phyloP scores from a whole-genome alignment of 2,113 vertebrate genomes.

The Polyodon spathula region DNA sequence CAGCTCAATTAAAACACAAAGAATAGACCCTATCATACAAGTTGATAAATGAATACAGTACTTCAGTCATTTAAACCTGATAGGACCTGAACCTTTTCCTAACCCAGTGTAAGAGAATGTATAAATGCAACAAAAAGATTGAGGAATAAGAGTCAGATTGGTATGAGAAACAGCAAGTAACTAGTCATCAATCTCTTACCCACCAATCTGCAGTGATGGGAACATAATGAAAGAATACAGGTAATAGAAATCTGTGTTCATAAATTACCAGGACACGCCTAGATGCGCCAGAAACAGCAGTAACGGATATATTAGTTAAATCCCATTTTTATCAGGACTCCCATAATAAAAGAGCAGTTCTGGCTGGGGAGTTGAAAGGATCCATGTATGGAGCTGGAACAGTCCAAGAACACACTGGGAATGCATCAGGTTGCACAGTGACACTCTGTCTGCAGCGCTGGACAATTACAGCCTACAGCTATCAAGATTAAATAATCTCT shows the following conservation, averaged over 20 bases:
- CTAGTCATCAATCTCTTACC: background rate
- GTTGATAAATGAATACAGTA: background rate
- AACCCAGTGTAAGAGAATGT: background rate
- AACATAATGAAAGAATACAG: background rate
- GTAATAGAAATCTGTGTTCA: background rate
- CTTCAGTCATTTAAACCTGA: background rate
- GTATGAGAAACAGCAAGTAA: background rate
- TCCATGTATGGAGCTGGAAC: no score
- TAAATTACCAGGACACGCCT: background rate
- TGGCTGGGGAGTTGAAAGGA: no score
- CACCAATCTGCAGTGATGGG: background rate
- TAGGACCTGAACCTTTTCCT: background rate
- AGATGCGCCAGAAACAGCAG: background rate
- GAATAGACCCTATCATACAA: background rate
- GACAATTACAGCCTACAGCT: no score
- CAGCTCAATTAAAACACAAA: background rate
- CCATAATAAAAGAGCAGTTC: no score
- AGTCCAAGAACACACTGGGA: no score
- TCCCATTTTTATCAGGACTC: no score
- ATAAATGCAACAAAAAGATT: background rate
- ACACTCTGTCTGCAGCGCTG: no score
- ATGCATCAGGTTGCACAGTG: no score
- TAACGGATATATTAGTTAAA: background rate
- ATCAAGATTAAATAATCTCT: no score
- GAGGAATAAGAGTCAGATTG: no score